phyloP scores from a whole-genome alignment of 2,113 vertebrate genomes.

The Theristicus caerulescens region DNA sequence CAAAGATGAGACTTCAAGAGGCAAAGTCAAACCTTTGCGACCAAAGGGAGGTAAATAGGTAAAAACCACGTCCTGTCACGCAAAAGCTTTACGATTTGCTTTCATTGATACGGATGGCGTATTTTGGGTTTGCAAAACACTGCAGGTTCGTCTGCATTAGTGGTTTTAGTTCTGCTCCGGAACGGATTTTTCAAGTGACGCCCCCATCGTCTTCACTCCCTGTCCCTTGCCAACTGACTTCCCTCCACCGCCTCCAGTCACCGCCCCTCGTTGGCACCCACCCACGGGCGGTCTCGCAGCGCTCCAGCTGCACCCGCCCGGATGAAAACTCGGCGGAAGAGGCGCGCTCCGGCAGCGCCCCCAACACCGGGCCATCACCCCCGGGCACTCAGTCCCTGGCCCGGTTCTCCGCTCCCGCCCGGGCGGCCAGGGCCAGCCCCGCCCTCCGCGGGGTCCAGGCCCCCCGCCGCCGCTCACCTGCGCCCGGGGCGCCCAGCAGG shows the following conservation, averaged over 20 bases:
- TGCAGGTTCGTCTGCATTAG: fast-evolving
- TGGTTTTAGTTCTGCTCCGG: neutral
- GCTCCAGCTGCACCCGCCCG: neutral
- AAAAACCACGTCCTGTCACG: neutral
- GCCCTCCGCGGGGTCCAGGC: no score
- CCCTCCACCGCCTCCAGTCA: fast-evolving
- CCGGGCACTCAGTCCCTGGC: fast-evolving
- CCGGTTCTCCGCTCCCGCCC: no score
- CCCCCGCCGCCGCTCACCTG: neutral
- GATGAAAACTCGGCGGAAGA: fast-evolving
- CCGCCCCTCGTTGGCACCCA: neutral
- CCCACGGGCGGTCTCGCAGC: neutral
- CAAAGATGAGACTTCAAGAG: neutral
- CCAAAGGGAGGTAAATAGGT: fast-evolving
- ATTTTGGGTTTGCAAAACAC: fast-evolving
- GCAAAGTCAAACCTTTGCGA: neutral
- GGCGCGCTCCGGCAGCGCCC: no score
- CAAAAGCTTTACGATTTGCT: no score
- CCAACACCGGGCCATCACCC: fast-evolving
- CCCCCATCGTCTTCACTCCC: fast-evolving
- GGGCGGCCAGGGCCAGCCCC: neutral
- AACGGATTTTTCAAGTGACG: neutral
- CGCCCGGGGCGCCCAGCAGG: neutral
- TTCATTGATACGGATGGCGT: fast-evolving
- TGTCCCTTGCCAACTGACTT: no score